Evolutionary conservation across 2,797 vertebrate genomes (phyloP).

Genomic region (Nannoperca obscura): DNA sequence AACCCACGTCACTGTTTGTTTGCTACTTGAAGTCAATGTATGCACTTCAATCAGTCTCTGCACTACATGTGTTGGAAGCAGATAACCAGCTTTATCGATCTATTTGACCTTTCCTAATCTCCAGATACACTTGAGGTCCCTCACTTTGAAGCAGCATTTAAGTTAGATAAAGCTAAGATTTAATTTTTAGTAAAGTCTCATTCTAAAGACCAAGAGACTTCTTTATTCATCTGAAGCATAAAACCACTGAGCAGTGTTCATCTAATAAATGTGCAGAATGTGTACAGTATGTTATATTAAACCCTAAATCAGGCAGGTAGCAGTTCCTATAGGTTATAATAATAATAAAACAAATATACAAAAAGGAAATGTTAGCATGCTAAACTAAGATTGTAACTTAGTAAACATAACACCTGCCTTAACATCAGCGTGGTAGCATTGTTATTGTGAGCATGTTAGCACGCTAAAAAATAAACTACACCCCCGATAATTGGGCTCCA

Average conservation of each 20-base stretch:
- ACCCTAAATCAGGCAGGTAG: neutral
- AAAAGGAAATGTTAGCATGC: neutral
- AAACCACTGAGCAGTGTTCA: neutral
- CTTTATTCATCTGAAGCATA: neutral
- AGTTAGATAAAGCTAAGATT: conserved; percentile 33
- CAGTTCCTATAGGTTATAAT: neutral
- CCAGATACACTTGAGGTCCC: conserved; percentile 23
- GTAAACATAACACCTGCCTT: neutral
- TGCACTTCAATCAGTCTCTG: conserved; percentile 20
- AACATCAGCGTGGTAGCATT: neutral
- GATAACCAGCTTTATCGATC: conserved; percentile 60
- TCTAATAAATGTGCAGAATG: neutral
- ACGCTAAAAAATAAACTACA: neutral
- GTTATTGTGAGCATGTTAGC: neutral
- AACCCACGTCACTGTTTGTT: conserved; percentile 14
- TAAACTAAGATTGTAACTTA: neutral
- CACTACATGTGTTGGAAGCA: conserved; percentile 32
- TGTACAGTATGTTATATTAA: neutral
- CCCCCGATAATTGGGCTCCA: neutral
- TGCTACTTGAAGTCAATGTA: neutral
- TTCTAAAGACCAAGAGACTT: neutral
- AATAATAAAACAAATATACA: neutral
- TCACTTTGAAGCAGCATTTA: conserved; percentile 44
- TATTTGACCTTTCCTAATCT: conserved; percentile 42
- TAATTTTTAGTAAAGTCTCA: conserved; percentile 5